Conservation (phyloP, 1,140 invertebrate species). For the Zaprionus camerounensis region DNA sequence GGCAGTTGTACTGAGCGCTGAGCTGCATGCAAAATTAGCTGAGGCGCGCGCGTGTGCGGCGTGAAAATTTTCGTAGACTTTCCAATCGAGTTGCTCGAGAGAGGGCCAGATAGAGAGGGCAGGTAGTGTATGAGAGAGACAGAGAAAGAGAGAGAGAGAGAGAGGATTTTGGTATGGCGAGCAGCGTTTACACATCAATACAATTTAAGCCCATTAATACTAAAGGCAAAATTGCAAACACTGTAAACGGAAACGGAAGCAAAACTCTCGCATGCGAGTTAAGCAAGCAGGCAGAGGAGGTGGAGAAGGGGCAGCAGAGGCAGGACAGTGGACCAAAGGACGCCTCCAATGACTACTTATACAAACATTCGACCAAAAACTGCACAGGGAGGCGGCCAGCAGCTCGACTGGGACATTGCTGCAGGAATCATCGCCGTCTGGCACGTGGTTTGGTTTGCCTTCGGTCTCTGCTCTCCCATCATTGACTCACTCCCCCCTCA, state of each 20-base stretch:
- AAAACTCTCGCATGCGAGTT: conserved; percentile 59
- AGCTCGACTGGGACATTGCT: conserved; percentile 19
- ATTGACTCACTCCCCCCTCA: neutral
- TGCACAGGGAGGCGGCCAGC: conserved; percentile 56
- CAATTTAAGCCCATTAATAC: conserved; percentile 80
- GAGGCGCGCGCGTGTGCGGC: conserved; percentile 69
- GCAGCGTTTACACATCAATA: conserved; percentile 68
- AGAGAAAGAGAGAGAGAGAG: neutral
- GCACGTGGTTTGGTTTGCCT: conserved; percentile 68
- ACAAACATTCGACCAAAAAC: conserved; percentile 70
- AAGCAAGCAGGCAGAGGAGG: conserved; percentile 20
- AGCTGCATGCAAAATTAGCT: conserved; percentile 81
- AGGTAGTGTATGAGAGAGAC: neutral
- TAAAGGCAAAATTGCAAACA: conserved; percentile 80
- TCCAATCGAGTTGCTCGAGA: conserved; percentile 19
- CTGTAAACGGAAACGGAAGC: conserved; percentile 79
- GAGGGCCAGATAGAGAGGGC: conserved; percentile 2
- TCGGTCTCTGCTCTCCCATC: neutral
- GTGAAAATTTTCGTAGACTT: conserved; percentile 73
- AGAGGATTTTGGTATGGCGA: conserved; percentile 46
- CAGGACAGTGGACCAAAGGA: conserved; percentile 12
- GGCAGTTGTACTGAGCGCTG: conserved; percentile 55
- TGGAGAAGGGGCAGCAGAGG: neutral
- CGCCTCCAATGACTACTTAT: conserved; percentile 77
- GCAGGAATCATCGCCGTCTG: conserved; percentile 60